These are phyloP conservation scores for Sander lucioperca DNA, from an alignment of 2,113 vertebrate species.

Conservation along the genomic window DNA sequence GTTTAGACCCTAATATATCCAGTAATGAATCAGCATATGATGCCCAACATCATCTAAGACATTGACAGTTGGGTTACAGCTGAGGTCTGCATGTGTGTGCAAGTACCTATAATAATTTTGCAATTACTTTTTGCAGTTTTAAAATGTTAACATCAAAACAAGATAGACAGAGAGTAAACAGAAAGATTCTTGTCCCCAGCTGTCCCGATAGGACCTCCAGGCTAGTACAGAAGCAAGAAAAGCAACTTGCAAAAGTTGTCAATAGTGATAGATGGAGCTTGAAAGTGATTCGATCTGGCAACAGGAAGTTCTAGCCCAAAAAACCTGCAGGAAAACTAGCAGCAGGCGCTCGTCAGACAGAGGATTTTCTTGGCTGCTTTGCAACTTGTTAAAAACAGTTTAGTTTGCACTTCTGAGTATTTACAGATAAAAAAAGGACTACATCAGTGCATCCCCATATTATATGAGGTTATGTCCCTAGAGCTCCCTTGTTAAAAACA, in stretches of 20 bases:
- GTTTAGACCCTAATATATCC: neutral
- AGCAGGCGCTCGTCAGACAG: conserved; percentile 5
- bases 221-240: conserved; percentile 39
- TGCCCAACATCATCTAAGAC: neutral
- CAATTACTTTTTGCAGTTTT: conserved; percentile 4
- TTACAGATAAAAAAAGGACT: neutral
- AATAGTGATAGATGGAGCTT: conserved; percentile 49
- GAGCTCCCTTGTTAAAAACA: neutral
- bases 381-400: neutral
- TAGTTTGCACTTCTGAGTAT: conserved; percentile 3
- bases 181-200: conserved; percentile 17
- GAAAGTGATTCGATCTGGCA: conserved; percentile 51
- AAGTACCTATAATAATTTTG: neutral
- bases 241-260: conserved; percentile 45
- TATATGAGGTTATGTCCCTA: neutral
- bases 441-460: neutral
- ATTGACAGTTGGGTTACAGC: neutral
- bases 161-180: conserved; percentile 23
- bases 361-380: conserved; percentile 24
- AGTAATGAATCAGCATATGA: neutral
- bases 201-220: conserved; percentile 39
- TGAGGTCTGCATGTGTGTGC: neutral
- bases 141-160: conserved; percentile 14
- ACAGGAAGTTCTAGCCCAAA: neutral
- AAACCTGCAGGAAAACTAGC: conserved; percentile 30